These are phyloP conservation scores for Melopsittacus undulatus DNA, from an alignment of 2,797 vertebrate species.

Conservation along the genomic window DNA sequence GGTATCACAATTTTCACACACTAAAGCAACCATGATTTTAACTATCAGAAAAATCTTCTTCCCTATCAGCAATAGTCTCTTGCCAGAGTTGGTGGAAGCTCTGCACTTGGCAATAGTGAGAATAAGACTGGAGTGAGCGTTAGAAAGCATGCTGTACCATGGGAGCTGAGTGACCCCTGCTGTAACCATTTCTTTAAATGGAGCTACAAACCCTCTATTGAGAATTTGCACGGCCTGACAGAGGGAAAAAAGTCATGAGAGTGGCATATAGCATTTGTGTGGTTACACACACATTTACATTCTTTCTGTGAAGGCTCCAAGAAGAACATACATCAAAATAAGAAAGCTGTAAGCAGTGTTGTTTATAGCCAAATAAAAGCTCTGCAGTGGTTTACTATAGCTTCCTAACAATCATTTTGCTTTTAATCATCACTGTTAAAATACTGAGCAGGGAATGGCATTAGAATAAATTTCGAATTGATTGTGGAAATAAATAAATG, in stretches of 20 bases:
- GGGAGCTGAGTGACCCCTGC: neutral
- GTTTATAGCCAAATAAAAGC: neutral
- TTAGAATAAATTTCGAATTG: conserved; percentile 4
- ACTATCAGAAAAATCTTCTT: neutral
- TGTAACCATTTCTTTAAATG: neutral
- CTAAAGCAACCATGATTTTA: neutral
- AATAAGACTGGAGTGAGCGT: neutral
- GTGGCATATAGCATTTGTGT: neutral
- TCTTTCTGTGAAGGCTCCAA: neutral
- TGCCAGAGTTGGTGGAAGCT: neutral
- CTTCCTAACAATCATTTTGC: neutral
- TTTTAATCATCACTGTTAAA: neutral
- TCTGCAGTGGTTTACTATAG: neutral
- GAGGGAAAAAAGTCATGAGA: neutral
- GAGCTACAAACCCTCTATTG: neutral
- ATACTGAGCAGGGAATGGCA: neutral
- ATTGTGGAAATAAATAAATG: conserved; percentile 21
- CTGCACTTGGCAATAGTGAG: neutral
- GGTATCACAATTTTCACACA: neutral
- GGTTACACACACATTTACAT: neutral
- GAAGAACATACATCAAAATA: neutral
- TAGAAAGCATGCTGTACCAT: neutral
- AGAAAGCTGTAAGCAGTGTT: neutral
- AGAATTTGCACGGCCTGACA: neutral
- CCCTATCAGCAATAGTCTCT: neutral